A percentile compares a stretch with the other conserved stretches of the same genome.
These are phyloP conservation scores for Helogale parvula DNA, from an alignment of 2,113 vertebrate species.

Conservation along the genomic window DNA sequence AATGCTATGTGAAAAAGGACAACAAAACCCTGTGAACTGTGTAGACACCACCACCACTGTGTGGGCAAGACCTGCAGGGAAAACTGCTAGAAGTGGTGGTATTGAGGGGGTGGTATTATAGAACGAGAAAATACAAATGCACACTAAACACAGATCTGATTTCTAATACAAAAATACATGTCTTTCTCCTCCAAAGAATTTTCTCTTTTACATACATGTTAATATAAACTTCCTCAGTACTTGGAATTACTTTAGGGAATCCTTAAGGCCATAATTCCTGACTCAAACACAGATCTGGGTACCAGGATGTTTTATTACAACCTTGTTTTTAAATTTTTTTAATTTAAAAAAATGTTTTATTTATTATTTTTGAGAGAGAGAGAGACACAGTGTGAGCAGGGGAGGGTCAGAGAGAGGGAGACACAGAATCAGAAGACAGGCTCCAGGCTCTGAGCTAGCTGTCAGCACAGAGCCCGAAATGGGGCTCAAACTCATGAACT, in stretches of 20 bases:
- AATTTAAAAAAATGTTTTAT: too few species aligned
- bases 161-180: not conserved
- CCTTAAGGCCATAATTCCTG: not conserved
- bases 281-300: slow-evolving; percentile 1
- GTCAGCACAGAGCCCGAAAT: too few species aligned
- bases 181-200: not conserved
- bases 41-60: not conserved
- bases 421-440: too few species aligned
- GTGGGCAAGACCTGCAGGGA: not conserved
- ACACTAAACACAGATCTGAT: not conserved
- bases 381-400: too few species aligned
- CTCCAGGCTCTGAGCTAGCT: too few species aligned
- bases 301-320: not conserved
- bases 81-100: not conserved
- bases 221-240: not conserved
- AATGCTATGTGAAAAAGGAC: not conserved
- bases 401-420: too few species aligned
- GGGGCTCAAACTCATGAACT: too few species aligned
- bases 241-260: not conserved
- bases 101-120: not conserved
- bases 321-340: not conserved
- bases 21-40: not conserved
- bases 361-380: too few species aligned
- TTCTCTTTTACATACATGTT: not conserved
- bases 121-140: not conserved